phyloP scores from a whole-genome alignment of 2,888 invertebrate species.

The Drosophila seclusa region DNA sequence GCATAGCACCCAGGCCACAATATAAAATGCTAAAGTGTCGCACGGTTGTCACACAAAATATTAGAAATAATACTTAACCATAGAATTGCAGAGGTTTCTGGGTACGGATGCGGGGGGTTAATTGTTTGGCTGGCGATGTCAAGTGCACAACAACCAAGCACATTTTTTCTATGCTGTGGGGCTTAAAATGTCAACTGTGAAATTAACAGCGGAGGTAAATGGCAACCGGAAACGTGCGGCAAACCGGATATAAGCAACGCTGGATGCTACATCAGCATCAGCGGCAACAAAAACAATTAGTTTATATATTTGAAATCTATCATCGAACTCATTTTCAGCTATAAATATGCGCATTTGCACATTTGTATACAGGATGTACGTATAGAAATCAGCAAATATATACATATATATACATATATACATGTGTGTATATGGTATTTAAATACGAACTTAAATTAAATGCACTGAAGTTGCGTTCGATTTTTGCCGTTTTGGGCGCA shows the following conservation, averaged over 20 bases:
- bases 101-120: conserved; percentile 39
- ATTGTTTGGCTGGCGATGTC: conserved; percentile 56
- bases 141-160: conserved; percentile 9
- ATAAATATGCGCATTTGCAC: conserved; percentile 17
- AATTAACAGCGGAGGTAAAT: conserved; percentile 73
- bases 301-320: conserved; percentile 50
- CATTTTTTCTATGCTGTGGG: conserved; percentile 27
- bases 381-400: conserved; percentile 11
- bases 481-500: conserved; percentile 34
- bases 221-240: conserved; percentile 80
- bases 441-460: conserved; percentile 58
- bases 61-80: conserved; percentile 82
- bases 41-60: conserved; percentile 80
- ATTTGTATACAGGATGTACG: not conserved
- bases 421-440: conserved; percentile 29
- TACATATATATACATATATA: not conserved
- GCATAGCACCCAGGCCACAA: conserved; percentile 18
- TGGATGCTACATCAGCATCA: conserved; percentile 28
- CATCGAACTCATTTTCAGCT: conserved; percentile 48
- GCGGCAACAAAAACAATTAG: conserved; percentile 38
- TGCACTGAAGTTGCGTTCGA: conserved; percentile 29
- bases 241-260: conserved; percentile 78
- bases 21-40: conserved; percentile 78
- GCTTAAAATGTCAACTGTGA: conserved; percentile 64
- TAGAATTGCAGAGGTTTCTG: conserved; percentile 76